Conservation (phyloP, 2,797 vertebrate genomes). For the Gastrophryne carolinensis region DNA sequence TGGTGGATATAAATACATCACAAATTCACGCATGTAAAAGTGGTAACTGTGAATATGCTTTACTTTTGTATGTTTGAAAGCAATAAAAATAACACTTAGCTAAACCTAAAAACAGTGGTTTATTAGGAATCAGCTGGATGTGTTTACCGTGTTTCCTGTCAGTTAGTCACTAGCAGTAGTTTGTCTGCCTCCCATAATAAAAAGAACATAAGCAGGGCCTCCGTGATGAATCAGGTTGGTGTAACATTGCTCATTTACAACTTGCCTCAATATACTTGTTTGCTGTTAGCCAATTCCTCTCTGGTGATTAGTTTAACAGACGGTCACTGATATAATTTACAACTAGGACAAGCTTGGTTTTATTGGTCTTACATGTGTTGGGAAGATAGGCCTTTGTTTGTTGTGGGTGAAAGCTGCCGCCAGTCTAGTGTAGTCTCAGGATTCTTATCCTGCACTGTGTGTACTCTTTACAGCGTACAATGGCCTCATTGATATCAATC, state of each 20-base stretch:
- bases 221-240: slow-evolving; percentile 4
- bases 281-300: neutral
- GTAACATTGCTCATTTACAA: slow-evolving; percentile 11
- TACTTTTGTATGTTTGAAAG: neutral
- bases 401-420: neutral
- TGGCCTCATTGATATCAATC: neutral
- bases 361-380: neutral
- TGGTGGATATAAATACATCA: neutral
- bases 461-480: neutral
- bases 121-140: neutral
- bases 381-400: neutral
- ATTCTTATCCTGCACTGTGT: slow-evolving; percentile 1
- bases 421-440: neutral
- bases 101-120: neutral
- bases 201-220: neutral
- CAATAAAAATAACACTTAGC: neutral
- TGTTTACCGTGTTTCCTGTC: neutral
- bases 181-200: neutral
- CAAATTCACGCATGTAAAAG: neutral
- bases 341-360: slow-evolving; percentile 14
- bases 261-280: neutral
- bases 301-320: slow-evolving; percentile 14
- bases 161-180: neutral
- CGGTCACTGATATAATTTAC: slow-evolving; percentile 15
- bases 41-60: neutral